These are phyloP conservation scores for Ailuropoda melanoleuca DNA, from an alignment of 2,113 vertebrate genomes.

Conservation along the genomic window DNA sequence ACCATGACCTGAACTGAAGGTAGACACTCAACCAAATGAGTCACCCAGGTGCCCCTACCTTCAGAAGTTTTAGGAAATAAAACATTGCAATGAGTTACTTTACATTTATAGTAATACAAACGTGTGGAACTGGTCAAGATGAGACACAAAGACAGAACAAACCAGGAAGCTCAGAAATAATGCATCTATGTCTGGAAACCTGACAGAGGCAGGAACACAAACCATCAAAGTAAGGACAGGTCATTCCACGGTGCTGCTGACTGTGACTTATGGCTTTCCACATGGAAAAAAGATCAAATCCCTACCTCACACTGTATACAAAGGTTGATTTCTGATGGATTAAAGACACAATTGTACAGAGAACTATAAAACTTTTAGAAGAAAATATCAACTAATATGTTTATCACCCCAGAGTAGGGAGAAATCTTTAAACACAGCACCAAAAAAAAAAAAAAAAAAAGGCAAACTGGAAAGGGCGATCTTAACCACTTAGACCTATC, in stretches of 20 bases:
- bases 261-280: rapidly evolving
- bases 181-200: rapidly evolving
- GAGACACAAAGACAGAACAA: too few species aligned
- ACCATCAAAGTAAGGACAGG: rapidly evolving
- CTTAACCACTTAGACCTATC: rapidly evolving
- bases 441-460: not conserved
- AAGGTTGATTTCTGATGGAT: not conserved
- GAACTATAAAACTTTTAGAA: not conserved
- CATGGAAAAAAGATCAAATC: rapidly evolving
- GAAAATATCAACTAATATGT: not conserved
- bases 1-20: not conserved
- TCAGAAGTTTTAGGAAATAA: not conserved
- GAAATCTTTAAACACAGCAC: not conserved
- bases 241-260: rapidly evolving
- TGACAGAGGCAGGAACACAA: rapidly evolving
- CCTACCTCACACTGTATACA: not conserved
- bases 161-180: not conserved
- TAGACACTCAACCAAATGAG: not conserved
- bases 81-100: not conserved
- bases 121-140: too few species aligned
- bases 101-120: not conserved
- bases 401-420: not conserved
- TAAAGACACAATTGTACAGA: not conserved
- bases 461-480: not conserved
- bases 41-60: not conserved